A percentile compares a stretch with the other conserved stretches of the same genome.
Conservation (phyloP, 1,140 invertebrate species). For the Asobara japonica region DNA sequence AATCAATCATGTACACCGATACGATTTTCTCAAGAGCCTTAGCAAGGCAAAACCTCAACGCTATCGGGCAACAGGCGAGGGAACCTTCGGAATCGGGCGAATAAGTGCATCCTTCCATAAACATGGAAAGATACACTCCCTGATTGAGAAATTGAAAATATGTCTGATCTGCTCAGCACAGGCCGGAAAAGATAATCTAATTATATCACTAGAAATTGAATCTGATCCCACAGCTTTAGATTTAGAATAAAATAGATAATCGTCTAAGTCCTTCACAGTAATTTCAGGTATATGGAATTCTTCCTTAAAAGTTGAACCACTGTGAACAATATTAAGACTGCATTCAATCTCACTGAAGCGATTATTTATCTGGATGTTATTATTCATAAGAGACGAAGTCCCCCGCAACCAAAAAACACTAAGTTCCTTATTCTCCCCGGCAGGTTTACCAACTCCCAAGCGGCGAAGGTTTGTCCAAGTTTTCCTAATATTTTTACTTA, state of each 20-base stretch:
- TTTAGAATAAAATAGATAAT: neutral
- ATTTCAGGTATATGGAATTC: neutral
- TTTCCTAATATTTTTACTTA: no score
- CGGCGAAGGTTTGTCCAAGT: neutral
- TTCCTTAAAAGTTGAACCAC: neutral
- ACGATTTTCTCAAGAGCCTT: constrained; percentile 27
- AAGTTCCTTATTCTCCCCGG: neutral
- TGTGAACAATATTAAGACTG: neutral
- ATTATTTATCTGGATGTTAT: neutral
- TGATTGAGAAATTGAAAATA: neutral
- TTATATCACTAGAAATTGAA: neutral
- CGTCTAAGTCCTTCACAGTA: neutral
- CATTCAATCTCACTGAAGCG: neutral
- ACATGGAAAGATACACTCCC: neutral
- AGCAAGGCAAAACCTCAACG: neutral
- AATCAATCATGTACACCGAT: neutral
- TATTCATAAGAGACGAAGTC: neutral
- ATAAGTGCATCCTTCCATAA: neutral
- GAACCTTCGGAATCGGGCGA: neutral
- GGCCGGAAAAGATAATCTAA: neutral
- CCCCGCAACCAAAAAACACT: no score
- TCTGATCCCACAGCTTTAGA: neutral
- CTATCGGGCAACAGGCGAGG: neutral
- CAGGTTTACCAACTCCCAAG: neutral
- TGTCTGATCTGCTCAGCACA: neutral